These are phyloP conservation scores for Oreochromis mossambicus DNA, from an alignment of 2,797 vertebrate species.

Conservation along the genomic window DNA sequence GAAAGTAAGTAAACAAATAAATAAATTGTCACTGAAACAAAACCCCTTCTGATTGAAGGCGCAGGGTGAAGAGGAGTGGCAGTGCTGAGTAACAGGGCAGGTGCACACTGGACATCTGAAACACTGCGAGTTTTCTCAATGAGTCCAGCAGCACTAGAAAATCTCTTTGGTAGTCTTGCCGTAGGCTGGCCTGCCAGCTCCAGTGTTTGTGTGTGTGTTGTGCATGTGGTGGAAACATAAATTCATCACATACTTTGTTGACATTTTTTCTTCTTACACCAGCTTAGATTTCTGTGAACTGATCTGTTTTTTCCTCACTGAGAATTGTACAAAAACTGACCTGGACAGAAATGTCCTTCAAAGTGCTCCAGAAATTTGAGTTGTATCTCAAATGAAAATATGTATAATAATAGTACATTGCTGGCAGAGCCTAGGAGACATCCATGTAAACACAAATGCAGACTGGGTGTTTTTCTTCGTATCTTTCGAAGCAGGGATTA, in stretches of 20 bases:
- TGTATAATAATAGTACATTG: background rate
- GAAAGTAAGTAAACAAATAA: background rate
- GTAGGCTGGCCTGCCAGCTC: background rate
- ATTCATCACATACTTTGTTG: background rate
- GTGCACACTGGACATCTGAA: background rate
- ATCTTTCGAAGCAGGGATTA: background rate
- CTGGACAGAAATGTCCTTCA: background rate
- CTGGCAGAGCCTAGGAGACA: background rate
- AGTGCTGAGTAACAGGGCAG: background rate
- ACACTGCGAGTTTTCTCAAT: background rate
- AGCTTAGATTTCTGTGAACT: background rate
- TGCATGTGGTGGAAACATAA: background rate
- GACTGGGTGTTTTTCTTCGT: background rate
- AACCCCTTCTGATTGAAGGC: background rate
- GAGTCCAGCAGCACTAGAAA: background rate
- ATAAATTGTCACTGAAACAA: background rate
- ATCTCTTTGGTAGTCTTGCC: slow-evolving; percentile 17
- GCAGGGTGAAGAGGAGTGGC: background rate
- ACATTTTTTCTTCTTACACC: background rate
- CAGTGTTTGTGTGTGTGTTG: background rate
- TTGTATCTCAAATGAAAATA: background rate
- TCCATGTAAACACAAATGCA: background rate
- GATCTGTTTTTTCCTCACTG: background rate
- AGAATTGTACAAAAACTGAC: background rate
- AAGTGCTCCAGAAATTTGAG: background rate